Conservation (phyloP, 2,797 vertebrate genomes). For the Capromys pilorides region DNA sequence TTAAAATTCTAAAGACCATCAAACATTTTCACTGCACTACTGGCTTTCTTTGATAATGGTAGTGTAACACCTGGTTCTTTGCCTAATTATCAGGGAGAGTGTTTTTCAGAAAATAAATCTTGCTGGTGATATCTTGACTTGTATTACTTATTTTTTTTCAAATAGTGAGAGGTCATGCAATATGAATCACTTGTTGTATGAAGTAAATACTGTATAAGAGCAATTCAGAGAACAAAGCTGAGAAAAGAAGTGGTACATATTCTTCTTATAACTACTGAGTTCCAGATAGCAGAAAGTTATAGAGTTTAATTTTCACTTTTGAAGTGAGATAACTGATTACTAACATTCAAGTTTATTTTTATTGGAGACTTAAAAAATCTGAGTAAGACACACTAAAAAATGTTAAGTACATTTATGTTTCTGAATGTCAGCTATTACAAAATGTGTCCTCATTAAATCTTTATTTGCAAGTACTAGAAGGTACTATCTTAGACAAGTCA, state of each 20-base stretch:
- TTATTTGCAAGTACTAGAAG: not conserved
- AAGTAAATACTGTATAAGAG: not conserved
- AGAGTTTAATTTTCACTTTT: not conserved
- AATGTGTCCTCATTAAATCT: not conserved
- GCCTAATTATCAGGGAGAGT: not conserved
- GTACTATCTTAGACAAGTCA: not conserved
- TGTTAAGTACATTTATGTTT: not conserved
- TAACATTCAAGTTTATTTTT: constrained; percentile 6
- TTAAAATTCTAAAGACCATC: not conserved
- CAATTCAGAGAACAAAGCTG: not conserved
- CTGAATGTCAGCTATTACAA: not conserved
- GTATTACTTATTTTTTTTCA: not conserved
- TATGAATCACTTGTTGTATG: not conserved
- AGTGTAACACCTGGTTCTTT: not conserved
- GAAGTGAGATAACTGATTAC: not conserved
- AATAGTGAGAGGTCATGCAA: not conserved
- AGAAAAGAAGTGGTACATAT: not conserved
- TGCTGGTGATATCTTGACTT: not conserved
- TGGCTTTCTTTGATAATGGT: not conserved
- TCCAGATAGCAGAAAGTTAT: not conserved
- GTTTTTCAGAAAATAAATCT: not conserved
- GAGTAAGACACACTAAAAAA: not conserved
- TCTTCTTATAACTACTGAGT: not conserved
- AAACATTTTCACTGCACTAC: not conserved
- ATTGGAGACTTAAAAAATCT: not conserved